Percentiles rank a stretch among this genome's conserved stretches.
phyloP scores from a whole-genome alignment of 2,113 vertebrate species.

The Nipponia nippon region DNA sequence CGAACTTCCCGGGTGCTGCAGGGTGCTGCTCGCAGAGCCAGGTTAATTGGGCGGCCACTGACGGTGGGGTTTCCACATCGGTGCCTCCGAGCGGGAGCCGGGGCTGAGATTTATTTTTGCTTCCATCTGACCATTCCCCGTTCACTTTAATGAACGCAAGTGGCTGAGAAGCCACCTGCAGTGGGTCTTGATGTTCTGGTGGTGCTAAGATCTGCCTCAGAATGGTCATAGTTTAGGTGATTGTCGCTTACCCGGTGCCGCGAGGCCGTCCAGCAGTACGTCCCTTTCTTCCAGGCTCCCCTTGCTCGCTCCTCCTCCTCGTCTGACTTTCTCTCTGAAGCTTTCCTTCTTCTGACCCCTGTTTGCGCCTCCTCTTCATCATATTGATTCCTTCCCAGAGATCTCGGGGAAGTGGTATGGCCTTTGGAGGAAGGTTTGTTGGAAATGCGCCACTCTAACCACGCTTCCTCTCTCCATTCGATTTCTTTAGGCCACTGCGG shows the following conservation, averaged over 20 bases:
- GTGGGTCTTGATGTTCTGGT: neutral
- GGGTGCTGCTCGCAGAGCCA: neutral
- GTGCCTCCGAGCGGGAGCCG: neutral
- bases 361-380: neutral
- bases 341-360: neutral
- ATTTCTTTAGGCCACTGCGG: slow-evolving; percentile 86
- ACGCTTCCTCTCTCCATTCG: rapidly evolving
- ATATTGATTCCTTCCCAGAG: neutral
- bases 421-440: neutral
- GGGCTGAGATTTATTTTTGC: neutral
- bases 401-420: neutral
- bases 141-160: rapidly evolving
- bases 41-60: neutral
- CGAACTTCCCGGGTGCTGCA: rapidly evolving
- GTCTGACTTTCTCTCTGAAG: neutral
- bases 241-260: neutral
- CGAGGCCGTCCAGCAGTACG: rapidly evolving
- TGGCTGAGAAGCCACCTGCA: neutral
- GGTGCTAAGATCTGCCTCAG: neutral
- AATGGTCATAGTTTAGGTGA: neutral
- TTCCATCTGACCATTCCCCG: rapidly evolving
- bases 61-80: rapidly evolving
- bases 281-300: neutral
- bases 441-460: neutral
- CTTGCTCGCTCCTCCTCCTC: neutral